Base-by-base conservation (phyloP, 2,113 vertebrate species). In the Lophotis ruficrista region DNA sequence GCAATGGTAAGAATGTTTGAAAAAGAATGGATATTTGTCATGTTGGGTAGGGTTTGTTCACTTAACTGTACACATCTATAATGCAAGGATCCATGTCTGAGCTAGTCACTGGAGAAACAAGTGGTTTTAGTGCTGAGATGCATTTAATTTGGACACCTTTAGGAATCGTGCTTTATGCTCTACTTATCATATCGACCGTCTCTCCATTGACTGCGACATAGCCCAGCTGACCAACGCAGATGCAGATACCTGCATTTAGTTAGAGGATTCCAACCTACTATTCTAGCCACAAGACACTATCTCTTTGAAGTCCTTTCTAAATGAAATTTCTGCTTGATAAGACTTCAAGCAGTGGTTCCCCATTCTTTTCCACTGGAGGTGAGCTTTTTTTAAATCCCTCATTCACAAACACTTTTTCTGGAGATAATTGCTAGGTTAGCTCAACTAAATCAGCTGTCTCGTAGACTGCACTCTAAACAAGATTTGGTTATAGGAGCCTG, bases 31-130 rank as follows among this genome's bases (percentile, higher is more conserved):
- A 69, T 68, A 82, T 77, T 92, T 82, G 65, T 84, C 69, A 69
- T 28, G 16, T 87, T 60, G 61, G 16, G 51, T 68, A 87, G 27
- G 61, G 23, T 56, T 94, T 73, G 38, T 91, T 89, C 89, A 79
- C 61, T 89, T 83, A 81, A 58, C 50, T 93, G 87, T 54, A 87
- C 43, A 51, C 83, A 93, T 82, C 83, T 78, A 62, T 89, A 91
- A 89, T 56, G 65, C 65, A 93, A 68, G 30, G 56, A 87, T 70
- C 68, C 12, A 5, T 37, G 54, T 65, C 64, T 92, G 64, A 92
- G 18, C 65, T 60, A 82, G 62, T 60, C 83, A 87, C 19, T 10
- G 35, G 51, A 89, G 72, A 92, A 95, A 73, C 27, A 87, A 81
- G 48, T 30, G 27, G 4, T 35, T 76, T 78, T 71, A 76, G 28